phyloP scores from a whole-genome alignment of 2,888 invertebrate species.

The Polymixis flavicincta region DNA sequence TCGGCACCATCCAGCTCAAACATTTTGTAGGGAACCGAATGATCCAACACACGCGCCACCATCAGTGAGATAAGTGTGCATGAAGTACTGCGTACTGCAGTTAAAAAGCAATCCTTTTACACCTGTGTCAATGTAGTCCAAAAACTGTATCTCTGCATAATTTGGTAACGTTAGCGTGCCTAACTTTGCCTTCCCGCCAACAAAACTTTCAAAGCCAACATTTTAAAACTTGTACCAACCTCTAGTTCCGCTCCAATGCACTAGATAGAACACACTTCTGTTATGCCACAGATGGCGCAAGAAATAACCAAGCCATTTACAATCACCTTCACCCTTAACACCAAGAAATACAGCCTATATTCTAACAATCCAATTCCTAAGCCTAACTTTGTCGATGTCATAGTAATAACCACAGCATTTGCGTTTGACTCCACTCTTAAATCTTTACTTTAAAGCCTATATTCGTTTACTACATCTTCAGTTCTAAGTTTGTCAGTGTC shows the following conservation, averaged over 20 bases:
- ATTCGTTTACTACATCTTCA: constrained; percentile 7
- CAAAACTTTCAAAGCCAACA: constrained; percentile 25
- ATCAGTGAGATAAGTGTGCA: too few species aligned
- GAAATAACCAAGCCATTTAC: constrained; percentile 36
- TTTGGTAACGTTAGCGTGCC: constrained; percentile 1
- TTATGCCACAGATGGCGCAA: constrained; percentile 72
- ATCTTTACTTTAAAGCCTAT: constrained; percentile 16
- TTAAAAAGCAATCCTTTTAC: not conserved
- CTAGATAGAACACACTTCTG: constrained; percentile 70
- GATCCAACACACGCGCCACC: too few species aligned
- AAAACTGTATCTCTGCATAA: not conserved
- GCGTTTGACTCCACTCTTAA: constrained; percentile 8
- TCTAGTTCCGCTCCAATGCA: constrained; percentile 73
- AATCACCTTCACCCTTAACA: not conserved
- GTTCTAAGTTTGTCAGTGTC: constrained; percentile 35
- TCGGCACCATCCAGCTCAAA: too few species aligned
- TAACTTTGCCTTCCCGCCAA: not conserved
- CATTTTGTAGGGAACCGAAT: too few species aligned
- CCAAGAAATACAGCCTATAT: constrained; percentile 35
- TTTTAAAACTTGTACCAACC: constrained; percentile 57
- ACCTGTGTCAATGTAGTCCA: not conserved
- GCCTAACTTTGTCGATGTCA: constrained; percentile 36
- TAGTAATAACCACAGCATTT: constrained; percentile 36
- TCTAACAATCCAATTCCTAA: constrained; percentile 6
- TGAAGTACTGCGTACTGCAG: not conserved